A percentile compares a stretch with the other conserved stretches of the same genome.
Evolutionary conservation across 2,888 invertebrate species (phyloP).

Genomic region (Thalpophila matura): DNA sequence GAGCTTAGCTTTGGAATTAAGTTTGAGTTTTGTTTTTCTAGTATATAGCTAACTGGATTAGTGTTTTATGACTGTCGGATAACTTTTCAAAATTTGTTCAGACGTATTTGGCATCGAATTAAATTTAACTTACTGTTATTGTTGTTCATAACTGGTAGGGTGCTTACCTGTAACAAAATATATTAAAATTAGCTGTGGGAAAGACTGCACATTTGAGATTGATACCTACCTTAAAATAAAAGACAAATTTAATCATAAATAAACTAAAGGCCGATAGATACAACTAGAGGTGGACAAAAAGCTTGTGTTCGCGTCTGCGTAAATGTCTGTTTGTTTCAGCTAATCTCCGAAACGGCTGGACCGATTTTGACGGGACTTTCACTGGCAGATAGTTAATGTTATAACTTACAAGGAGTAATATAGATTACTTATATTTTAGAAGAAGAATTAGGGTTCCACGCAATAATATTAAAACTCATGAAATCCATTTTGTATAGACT

Average conservation of each 20-base stretch:
- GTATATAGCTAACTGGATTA: conserved; percentile 43
- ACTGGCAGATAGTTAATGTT: too few species aligned
- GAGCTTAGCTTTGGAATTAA: conserved; percentile 54
- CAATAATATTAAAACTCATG: too few species aligned
- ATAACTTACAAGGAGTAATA: too few species aligned
- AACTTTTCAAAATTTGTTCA: conserved; percentile 30
- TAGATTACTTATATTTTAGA: too few species aligned
- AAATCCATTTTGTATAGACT: too few species aligned
- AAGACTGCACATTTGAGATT: neutral
- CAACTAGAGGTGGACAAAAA: conserved; percentile 59
- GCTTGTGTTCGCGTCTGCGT: conserved; percentile 70
- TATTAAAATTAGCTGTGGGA: conserved; percentile 28
- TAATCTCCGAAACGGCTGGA: too few species aligned
- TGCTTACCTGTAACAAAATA: conserved; percentile 67
- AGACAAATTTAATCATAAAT: conserved; percentile 8
- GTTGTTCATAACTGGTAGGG: conserved; percentile 23
- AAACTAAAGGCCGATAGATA: conserved; percentile 54
- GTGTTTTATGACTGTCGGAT: conserved; percentile 45
- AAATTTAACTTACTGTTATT: conserved; percentile 43
- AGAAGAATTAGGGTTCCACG: too few species aligned
- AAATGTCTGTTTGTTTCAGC: conserved; percentile 75
- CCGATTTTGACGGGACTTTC: too few species aligned
- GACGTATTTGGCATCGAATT: conserved; percentile 44
- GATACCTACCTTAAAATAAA: neutral
- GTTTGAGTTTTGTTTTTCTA: conserved; percentile 44